Base-by-base conservation (phyloP, 2,888 invertebrate species). In the Anticlea derivata region DNA sequence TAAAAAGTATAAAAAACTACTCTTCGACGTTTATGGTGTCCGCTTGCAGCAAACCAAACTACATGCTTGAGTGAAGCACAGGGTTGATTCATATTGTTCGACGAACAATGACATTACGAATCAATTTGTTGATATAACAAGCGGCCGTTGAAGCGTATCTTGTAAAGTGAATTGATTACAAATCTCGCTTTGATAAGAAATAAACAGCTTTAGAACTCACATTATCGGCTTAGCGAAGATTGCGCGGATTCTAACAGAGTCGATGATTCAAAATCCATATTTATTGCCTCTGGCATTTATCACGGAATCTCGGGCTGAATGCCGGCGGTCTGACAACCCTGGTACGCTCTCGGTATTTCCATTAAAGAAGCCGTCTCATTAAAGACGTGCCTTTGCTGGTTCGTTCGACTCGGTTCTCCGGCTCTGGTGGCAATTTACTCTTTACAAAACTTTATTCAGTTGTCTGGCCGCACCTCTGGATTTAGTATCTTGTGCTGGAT, bases 301-400 rank as follows among this genome's bases (percentile, higher is more conserved):
- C 50, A 41, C 20, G 37, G 46, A 50, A 54, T 56, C 50, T 56
- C 43, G 31, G 49, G 33, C 35, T 54, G 58, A 40, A 55, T 55
- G 55, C 51, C 57, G 38, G 39, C 50, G 30, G 43, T 40, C 49
- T 53, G 71, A 72, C 70, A 74, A 70, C 70, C 70, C 72, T 70
- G 73, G 65, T 66, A 72, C 75, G 77, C 75, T 61, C 74, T 74
- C 70, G 80, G 83, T 76, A 86, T 86, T 84, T 86, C 82, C 82
- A 86, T 85, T 88, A 86, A 83, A 86, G 85, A 79, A 82, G 81
- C 82, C 80, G 82, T 83, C 83, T 86, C 87, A 86, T 86, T 87
- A 86, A 77, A 81, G 82, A 80, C 81, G 78, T 78, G 78, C 79
- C 78, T 66, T 76, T 75, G 72, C 73, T 70, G 43, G 52, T 52